Evolutionary conservation across 2,888 invertebrate genomes (phyloP), one percentile per base, ranked within the genome.

Genomic region (Odontomyia ornata): DNA sequence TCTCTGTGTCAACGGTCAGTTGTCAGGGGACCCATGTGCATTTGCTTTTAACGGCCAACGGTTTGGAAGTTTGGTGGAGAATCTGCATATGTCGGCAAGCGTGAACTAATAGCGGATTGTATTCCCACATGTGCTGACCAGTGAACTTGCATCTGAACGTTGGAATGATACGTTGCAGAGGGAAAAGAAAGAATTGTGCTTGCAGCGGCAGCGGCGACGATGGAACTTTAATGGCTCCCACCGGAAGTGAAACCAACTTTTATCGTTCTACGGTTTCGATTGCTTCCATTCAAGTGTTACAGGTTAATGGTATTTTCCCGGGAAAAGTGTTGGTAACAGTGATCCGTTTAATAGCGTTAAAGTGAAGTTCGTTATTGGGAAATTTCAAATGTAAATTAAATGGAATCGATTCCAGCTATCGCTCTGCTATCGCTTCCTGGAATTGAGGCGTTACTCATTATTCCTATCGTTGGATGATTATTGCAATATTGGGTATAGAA

Each of bases 181-280:
- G 9, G 23, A 60, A 60, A 4, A 60, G 57, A 25, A 60, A 18
- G 23, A 23, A 60, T 25, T 18, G 25, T 5, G 5, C 57, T 30
- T 4, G 30, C 64, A 64, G 64, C 30, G 64, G n/a, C n/a, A n/a
- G n/a, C n/a, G n/a, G n/a, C 25, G 3, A 47, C 69, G 9, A n/a
- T n/a, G n/a, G n/a, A n/a, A n/a, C n/a, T 23, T n/a, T 25, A 46
- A 69, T 69, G 25, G 47, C 47, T 25, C 36, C 69, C 30, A 18
- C 73, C 73, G 73, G 73, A 73, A 57, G 57, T 73, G 57, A 43
- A 60, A 43, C 30, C 60, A 73, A 60, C 73, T 15, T 30, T 73
- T 73, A 60, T 43, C n/a, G 13, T 52, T 36, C 23, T 73, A 23
- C 25, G 25, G n/a, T n/a, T 52, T 52, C 47, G 7, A 52, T 47